phyloP scores from a whole-genome alignment of 1,140 invertebrate genomes.

The Danaus melanippus region DNA sequence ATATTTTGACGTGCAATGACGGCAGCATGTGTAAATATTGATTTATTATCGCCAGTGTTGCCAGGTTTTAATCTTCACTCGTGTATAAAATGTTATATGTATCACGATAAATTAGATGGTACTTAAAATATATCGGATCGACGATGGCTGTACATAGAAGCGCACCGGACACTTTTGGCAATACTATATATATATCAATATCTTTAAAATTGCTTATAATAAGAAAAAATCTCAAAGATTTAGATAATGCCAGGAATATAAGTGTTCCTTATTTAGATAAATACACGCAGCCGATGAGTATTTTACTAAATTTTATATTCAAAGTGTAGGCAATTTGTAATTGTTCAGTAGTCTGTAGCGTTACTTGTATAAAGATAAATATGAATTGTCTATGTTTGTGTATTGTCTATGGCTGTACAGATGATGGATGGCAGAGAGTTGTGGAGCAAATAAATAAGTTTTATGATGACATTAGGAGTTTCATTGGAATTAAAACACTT shows the following conservation, averaged over 20 bases:
- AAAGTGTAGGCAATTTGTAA: no score
- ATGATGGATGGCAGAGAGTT: slow-evolving; percentile 31
- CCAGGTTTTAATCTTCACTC: slow-evolving; percentile 12
- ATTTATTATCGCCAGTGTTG: slow-evolving; percentile 28
- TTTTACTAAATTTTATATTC: no score
- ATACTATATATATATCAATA: background rate
- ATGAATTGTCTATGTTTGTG: slow-evolving; percentile 11
- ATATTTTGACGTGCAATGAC: slow-evolving; percentile 17
- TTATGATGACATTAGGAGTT: slow-evolving; percentile 21
- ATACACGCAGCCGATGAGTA: no score
- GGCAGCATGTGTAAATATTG: slow-evolving; percentile 27
- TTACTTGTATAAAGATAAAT: slow-evolving; percentile 1
- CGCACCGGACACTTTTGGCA: background rate
- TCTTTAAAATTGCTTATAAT: background rate
- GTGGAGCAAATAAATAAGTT: slow-evolving; percentile 34
- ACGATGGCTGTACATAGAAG: slow-evolving; percentile 1
- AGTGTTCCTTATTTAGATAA: no score
- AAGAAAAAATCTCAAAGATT: background rate
- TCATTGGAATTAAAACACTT: slow-evolving; percentile 4
- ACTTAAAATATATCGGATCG: slow-evolving; percentile 5
- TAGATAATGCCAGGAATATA: no score
- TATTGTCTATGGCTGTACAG: slow-evolving; percentile 8
- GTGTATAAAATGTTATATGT: no score
- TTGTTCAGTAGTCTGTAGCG: no score
- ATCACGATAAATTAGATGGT: background rate